Evolutionary conservation across 2,113 vertebrate species (phyloP), one percentile per base, ranked within the genome.

Genomic region (Heterotis niloticus): DNA sequence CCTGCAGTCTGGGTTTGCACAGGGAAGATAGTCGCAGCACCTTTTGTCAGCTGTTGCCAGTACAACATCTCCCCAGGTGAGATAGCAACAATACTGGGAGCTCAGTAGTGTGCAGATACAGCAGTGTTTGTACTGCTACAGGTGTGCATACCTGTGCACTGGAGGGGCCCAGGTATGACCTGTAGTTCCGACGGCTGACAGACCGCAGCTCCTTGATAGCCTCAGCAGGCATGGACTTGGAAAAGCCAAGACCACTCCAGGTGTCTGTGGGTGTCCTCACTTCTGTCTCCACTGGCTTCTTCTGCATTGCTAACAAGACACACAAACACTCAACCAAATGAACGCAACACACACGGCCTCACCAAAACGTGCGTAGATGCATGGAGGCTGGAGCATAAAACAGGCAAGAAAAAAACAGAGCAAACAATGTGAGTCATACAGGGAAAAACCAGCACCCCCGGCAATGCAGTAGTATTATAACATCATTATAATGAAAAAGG

Each of bases 231-330:
- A 94, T 94, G 5, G 93, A 94, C 81, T 93, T 93, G 52, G 93
- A 94, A 84, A 94, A 94, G 68, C 93, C 93, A 5, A 94, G 87
- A 16, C 93, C 93, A 20, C 92, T 93, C 93, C 93, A 94, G 0
- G 90, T 92, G 85, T 93, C 92, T 13, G 93, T 94, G 64, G 93
- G 93, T 0, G 90, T 93, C 74, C 87, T 90, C 20, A 94, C 91
- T 83, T 94, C 91, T 0, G 91, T 93, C 79, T 92, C 88, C 78
- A 94, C 87, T 0, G 93, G 93, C 78, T 91, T 91, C 85, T 89
- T 92, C 88, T 91, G 92, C 93, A 94, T 94, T 29, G 93, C 93
- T 94, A 84, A 14, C 9, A 67, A 62, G 24, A 56, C 24, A 64
- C 57, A 10, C 29, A 64, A 12, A 68, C 65, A 70, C 14, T 60